These are phyloP conservation scores for Crenuchus spilurus DNA, from an alignment of 2,797 vertebrate species.

Conservation along the genomic window DNA sequence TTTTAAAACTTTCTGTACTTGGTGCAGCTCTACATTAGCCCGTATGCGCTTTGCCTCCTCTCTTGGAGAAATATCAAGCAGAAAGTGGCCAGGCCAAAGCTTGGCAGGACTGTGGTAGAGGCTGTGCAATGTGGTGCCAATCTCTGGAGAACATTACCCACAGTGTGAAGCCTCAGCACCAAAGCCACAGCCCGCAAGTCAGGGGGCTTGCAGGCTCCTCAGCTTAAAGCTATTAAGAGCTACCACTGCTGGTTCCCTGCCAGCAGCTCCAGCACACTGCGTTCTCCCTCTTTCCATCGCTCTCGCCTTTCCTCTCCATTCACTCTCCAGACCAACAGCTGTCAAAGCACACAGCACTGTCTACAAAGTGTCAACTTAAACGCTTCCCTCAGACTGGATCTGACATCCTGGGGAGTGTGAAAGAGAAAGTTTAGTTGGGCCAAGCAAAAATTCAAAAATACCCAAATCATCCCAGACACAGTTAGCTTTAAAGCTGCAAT, in stretches of 20 bases:
- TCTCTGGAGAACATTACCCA: conserved; percentile 31
- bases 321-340: conserved; percentile 54
- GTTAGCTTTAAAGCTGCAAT: too few species aligned
- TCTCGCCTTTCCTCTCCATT: conserved; percentile 25
- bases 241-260: conserved; percentile 35
- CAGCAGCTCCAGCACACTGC: conserved; percentile 27
- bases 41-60: neutral
- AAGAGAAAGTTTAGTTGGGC: conserved; percentile 2
- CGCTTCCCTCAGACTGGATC: conserved; percentile 50
- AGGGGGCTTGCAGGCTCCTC: conserved; percentile 43
- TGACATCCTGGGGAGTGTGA: conserved; percentile 31
- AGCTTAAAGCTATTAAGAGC: conserved; percentile 59
- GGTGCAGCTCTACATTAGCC: too few species aligned
- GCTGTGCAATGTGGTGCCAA: conserved; percentile 11
- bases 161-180: conserved; percentile 39
- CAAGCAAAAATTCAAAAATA: neutral
- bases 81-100: neutral
- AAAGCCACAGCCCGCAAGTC: conserved; percentile 61
- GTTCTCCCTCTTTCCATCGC: neutral
- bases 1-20: too few species aligned
- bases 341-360: conserved; percentile 47
- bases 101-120: conserved; percentile 21
- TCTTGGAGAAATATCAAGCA: conserved; percentile 14
- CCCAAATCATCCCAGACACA: neutral
- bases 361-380: conserved; percentile 67